phyloP scores from a whole-genome alignment of 2,888 invertebrate genomes.

The Nesidiocoris tenuis region DNA sequence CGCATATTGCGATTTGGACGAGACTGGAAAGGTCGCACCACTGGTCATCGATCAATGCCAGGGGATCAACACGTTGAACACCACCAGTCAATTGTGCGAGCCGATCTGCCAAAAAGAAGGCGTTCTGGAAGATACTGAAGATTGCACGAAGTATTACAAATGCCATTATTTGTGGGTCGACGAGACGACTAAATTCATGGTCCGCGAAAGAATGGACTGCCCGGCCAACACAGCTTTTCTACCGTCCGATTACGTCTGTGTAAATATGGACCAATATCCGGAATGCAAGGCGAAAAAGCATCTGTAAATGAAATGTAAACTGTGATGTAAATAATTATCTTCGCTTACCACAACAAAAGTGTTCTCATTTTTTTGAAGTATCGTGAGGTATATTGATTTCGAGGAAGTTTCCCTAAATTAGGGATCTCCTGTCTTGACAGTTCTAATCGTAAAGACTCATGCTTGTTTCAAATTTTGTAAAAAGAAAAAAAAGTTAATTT shows the following conservation, averaged over 20 bases:
- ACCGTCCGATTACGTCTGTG: not conserved
- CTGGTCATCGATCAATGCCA: conserved; percentile 18
- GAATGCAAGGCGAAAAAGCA: not conserved
- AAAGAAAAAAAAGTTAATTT: no score
- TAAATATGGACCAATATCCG: not conserved
- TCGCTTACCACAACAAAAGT: no score
- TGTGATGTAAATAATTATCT: no score
- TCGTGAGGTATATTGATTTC: no score
- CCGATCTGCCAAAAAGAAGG: conserved; percentile 27
- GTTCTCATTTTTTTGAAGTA: no score
- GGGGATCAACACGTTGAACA: conserved; percentile 6
- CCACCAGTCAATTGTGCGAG: conserved; percentile 15
- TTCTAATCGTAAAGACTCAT: no score
- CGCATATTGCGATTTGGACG: conserved; percentile 14
- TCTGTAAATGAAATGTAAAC: no score
- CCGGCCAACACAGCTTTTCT: not conserved
- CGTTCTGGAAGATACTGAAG: conserved; percentile 9
- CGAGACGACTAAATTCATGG: not conserved
- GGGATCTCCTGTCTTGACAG: no score
- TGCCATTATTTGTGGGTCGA: not conserved
- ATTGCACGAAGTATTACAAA: conserved; percentile 32
- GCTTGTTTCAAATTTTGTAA: no score
- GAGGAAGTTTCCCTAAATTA: no score
- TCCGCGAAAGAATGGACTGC: not conserved
- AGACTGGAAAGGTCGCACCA: not conserved